Evolutionary conservation across 2,888 invertebrate species (phyloP), one percentile per base, ranked within the genome.

Genomic region (Caenorhabditis auriculariae): DNA sequence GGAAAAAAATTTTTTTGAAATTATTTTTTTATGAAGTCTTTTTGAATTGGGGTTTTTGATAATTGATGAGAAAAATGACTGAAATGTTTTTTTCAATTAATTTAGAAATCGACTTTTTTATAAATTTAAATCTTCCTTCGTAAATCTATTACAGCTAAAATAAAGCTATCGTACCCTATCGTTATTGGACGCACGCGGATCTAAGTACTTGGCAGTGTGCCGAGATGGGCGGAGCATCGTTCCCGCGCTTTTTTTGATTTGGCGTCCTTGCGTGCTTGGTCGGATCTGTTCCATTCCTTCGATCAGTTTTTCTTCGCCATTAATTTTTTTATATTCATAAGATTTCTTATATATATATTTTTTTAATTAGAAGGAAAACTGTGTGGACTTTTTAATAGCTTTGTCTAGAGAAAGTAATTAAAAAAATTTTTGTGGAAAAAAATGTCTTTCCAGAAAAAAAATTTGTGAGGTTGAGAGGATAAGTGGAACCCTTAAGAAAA

Each of bases 141-240:
- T n/a, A n/a, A n/a, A n/a, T 38, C 38, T 38, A 38, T 21, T 38
- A 21, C 17, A 38, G 5, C 17, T 38, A 38, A 19, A 21, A 17
- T 21, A 38, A 21, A 38, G 5, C 38, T 21, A 38, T 38, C 24
- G 3, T 43, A 43, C 43, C 43, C 21, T 43, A 4, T 35, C 54
- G 51, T 35, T 19, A 44, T 44, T 53, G 56, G 54, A 54, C 57
- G 52, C 26, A 32, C 51, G 65, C 55, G 37, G 23, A 43, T 57
- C 58, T 60, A 41, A 56, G 49, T 23, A 21, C 38, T 59, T 44
- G 62, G 62, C 59, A 37, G n/a, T 12, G 15, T 45, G 60, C 63
- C 63, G 60, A 63, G n/a, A 15, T 21, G 53, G 60, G 62, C 52
- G 66, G 52, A 59, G 63, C 44, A 52, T 59, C 28, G 47, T 37